Evolutionary conservation across 23 tunicate genomes (phyloP), one percentile per base, ranked within the genome.

Genomic region (Aplidium turbinatum): DNA sequence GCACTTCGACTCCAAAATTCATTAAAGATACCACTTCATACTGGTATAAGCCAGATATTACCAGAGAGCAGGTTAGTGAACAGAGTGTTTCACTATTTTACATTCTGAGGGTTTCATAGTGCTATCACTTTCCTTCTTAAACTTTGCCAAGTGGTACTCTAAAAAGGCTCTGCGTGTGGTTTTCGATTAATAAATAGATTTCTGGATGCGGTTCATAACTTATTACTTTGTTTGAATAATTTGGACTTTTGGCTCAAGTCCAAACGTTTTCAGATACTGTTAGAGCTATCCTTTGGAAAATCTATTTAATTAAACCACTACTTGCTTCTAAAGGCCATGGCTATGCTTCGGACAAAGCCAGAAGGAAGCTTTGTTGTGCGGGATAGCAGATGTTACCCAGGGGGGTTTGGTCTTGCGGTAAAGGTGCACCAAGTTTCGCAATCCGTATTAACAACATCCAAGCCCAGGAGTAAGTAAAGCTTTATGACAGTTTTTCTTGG

Each of bases 301-400:
- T n/a, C n/a, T n/a, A n/a, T n/a, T n/a, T n/a, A n/a, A n/a, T n/a
- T n/a, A n/a, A n/a, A n/a, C n/a, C n/a, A n/a, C n/a, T 42, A 16
- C 48, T 9, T 9, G 9, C 48, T 42, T 42, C 9, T 42, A 9
- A 42, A 65, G 96, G 96, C 96, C 24, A 81, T 82, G n/a, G 89
- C 89, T 1, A 77, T 89, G 75, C 48, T 89, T 29, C 85, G 89
- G 0, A 33, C 48, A 29, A 60, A 68, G 33, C 72, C 84, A 36
- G 64, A 89, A 4, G 96, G 96, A 7, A 82, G 96, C 56, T 89
- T 89, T 42, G 87, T 89, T 35, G 96, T 89, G 19, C 81, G 96
- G 11, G 89, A 82, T 35, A 89, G 96, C 46, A 57, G 96, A 22
- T 89, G 89, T 56, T 89, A 84, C 54, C 96, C 96, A 0, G 96